Base-by-base conservation (phyloP, 1,140 invertebrate species). In the Sinonovacula constricta region DNA sequence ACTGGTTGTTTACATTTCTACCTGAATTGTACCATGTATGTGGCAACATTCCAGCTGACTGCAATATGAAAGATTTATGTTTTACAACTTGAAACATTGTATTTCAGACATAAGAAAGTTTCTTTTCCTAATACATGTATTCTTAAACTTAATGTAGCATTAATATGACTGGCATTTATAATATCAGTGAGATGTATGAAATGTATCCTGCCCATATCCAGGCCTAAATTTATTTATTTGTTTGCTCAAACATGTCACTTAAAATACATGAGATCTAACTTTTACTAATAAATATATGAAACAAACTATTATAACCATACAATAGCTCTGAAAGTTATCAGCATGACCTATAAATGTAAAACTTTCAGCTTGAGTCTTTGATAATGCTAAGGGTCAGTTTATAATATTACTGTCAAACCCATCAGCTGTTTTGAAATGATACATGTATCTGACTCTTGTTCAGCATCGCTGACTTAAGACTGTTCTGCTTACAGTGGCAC, bases 401-500 rank as follows among this genome's bases (percentile, higher is more conserved):
- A 10, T 45, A 18, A 45, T 45, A 10, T 45, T 45, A 18, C 39
- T 10, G 39, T 10, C 7, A 45, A 10, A 10, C 39, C 7, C 18
- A 45, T 45, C 7, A 10, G 39, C 18, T 10, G 39, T 45, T 45
- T 45, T 45, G 18, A 45, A 18, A 10, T 45, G n/a, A n/a, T n/a
- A n/a, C n/a, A 45, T 45, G 39, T 45, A 45, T 45, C 7, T 10
- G 7, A 45, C 7, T 7, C 7, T 45, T 45, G 18, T 45, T 45
- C 18, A 10, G 7, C 7, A 45, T 18, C 39, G 39, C 39, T n/a
- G n/a, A n/a, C n/a, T n/a, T n/a, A n/a, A n/a, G n/a, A n/a, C n/a
- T n/a, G n/a, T n/a, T n/a, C n/a, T n/a, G 18, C 18, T 81, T 83
- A 51, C 83, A 89, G 87, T 69, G 90, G 90, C 4, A 92, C 93